Evolutionary conservation across 2,797 vertebrate species (phyloP), one percentile per base, ranked within the genome.

Genomic region (Chaunax sp.): DNA sequence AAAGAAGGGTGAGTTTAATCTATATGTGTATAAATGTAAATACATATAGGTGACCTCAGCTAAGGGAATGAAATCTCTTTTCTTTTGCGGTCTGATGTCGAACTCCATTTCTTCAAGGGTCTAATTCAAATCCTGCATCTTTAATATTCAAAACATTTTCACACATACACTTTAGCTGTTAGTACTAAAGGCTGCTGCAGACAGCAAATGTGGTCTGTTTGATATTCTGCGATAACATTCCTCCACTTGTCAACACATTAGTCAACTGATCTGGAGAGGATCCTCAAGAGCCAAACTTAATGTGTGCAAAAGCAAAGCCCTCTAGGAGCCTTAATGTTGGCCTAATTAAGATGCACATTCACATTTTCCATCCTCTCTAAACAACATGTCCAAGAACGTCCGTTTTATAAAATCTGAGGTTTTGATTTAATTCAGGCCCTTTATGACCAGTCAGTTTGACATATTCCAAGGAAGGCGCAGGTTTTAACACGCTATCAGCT

Each of bases 261-360:
- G 85, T 78, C 80, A 77, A 86, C 82, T 82, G 89, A 86, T 86
- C 77, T 82, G 80, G 67, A 82, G 84, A 86, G 88, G 78, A 84
- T 87, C 91, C 90, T 84, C 84, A 59, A 79, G 81, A 84, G 80
- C 83, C 84, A 85, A 92, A 91, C 92, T 91, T 82, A 91, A 84
- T 83, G 84, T 78, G 86, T 60, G 51, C 81, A 18, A 68, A 83
- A 87, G 89, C 87, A 69, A 84, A 86, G 82, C 86, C 87, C 87
- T 83, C 68, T 58, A 87, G 89, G 87, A 90, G 86, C 86, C 83
- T 91, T 89, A 85, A 81, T 47, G 52, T 60, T 4, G 14, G 22
- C 83, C 84, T 83, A 79, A 91, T 91, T 91, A 89, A 87, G 80
- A 92, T 87, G 78, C 85, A 86, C 79, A 41, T 85, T 85, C 87